phyloP scores from a whole-genome alignment of 2,797 vertebrate genomes.

The Tangara arthus region DNA sequence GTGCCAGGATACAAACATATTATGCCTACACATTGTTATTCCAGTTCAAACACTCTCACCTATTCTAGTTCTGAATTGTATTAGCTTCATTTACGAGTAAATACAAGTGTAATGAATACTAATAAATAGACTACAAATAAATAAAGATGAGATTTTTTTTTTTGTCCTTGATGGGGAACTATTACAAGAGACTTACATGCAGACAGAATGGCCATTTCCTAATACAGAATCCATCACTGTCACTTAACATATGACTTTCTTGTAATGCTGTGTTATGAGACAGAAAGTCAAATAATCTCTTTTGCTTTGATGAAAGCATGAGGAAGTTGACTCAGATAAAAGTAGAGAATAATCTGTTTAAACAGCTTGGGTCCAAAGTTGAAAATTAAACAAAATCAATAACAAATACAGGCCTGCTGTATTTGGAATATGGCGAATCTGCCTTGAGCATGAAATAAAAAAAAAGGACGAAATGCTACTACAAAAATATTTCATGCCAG shows the following conservation, averaged over 20 bases:
- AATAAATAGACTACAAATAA: conserved; percentile 27
- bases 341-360: conserved; percentile 58
- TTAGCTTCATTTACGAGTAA: neutral
- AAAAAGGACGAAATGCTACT: neutral
- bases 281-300: conserved; percentile 51
- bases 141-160: neutral
- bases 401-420: neutral
- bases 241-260: neutral
- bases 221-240: neutral
- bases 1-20: neutral
- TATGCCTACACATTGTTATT: neutral
- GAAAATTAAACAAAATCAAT: conserved; percentile 58
- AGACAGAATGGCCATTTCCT: neutral
- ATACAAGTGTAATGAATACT: neutral
- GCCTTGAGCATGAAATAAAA: neutral
- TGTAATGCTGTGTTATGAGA: conserved; percentile 22
- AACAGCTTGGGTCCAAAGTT: conserved; percentile 55
- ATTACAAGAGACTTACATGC: neutral
- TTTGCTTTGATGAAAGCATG: conserved; percentile 48
- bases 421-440: neutral
- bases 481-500: neutral
- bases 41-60: neutral
- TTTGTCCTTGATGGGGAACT: neutral
- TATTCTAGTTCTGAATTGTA: conserved; percentile 10
- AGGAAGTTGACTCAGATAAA: conserved; percentile 56